Conservation (phyloP, 1,140 invertebrate genomes). For the Thalassaphorura encarpata region DNA sequence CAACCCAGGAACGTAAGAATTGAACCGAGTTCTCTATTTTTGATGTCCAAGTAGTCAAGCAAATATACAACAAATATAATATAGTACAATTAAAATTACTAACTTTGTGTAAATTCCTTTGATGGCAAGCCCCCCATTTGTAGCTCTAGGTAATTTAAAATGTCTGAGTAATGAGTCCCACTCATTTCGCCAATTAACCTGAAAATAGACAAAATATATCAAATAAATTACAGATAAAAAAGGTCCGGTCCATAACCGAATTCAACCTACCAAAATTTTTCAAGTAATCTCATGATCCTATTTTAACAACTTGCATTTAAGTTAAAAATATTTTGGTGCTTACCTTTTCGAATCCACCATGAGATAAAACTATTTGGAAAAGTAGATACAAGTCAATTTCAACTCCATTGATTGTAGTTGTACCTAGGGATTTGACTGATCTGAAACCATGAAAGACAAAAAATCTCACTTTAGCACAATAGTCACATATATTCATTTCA, state of each 20-base stretch:
- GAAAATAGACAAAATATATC: constrained; percentile 35
- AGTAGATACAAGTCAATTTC: constrained; percentile 84
- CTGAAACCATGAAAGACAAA: constrained; percentile 30
- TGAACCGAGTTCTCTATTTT: too few species aligned
- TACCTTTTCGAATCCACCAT: constrained; percentile 88
- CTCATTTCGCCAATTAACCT: constrained; percentile 73
- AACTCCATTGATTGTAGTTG: constrained; percentile 71
- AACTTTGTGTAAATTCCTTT: constrained; percentile 81
- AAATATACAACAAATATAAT: too few species aligned
- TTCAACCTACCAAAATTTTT: too few species aligned
- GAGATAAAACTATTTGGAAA: constrained; percentile 76
- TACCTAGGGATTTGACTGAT: too few species aligned
- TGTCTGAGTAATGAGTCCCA: constrained; percentile 71
- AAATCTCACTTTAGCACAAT: background rate
- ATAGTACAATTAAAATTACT: too few species aligned
- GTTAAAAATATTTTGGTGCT: constrained; percentile 28
- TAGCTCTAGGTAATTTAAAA: constrained; percentile 60
- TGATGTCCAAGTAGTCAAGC: too few species aligned
- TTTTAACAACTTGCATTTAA: background rate
- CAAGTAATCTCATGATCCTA: too few species aligned
- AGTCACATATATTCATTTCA: background rate
- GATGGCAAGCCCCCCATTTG: constrained; percentile 74
- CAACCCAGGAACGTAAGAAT: too few species aligned
- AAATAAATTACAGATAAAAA: too few species aligned
- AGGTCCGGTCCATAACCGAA: too few species aligned